Conservation (phyloP, 2,888 invertebrate genomes). For the Dryobota labecula region DNA sequence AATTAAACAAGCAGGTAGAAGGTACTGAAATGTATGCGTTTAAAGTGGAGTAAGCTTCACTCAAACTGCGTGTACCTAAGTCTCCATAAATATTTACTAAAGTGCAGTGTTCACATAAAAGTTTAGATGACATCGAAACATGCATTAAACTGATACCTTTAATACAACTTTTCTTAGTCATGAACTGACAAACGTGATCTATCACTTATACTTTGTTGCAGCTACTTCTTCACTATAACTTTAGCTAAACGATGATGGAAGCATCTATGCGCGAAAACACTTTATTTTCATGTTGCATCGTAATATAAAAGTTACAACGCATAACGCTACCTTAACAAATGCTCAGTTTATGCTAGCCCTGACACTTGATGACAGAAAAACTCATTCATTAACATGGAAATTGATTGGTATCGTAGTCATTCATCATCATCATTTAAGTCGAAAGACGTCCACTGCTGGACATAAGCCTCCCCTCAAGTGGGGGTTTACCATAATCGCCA, state of each 20-base stretch:
- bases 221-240: conserved; percentile 28
- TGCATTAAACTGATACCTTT: conserved; percentile 21
- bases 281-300: conserved; percentile 1
- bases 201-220: conserved; percentile 47
- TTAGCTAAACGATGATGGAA: conserved; percentile 21
- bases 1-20: background rate
- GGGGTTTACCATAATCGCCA: too few relatives aligned
- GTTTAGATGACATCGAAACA: conserved; percentile 16
- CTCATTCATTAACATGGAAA: background rate
- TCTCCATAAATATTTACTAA: background rate
- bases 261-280: conserved; percentile 9
- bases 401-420: background rate
- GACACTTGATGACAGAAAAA: background rate
- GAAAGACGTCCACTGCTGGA: too few relatives aligned
- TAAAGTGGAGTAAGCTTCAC: background rate
- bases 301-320: background rate
- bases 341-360: background rate
- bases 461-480: too few relatives aligned
- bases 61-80: background rate
- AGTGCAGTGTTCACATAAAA: conserved; percentile 16
- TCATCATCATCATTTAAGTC: too few relatives aligned
- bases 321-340: too few relatives aligned
- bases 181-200: conserved; percentile 44
- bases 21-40: background rate
- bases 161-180: conserved; percentile 36